Base-by-base conservation (phyloP, 2,113 vertebrate genomes). In the Muntiacus muntjak region DNA sequence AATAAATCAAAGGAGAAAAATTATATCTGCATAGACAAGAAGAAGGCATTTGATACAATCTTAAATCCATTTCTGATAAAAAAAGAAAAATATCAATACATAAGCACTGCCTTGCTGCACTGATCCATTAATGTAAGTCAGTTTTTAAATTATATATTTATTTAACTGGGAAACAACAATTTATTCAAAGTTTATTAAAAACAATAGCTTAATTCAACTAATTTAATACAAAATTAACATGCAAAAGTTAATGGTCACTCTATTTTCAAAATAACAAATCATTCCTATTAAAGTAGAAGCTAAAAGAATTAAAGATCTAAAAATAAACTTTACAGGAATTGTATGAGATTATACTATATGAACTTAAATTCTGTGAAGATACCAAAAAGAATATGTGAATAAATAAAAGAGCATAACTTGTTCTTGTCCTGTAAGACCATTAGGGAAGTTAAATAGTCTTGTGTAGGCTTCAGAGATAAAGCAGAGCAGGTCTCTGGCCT, bases 301-400 rank as follows among this genome's bases (percentile, higher is more conserved):
- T 87, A 89, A 87, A 83, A 87, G 47, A 50, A 83, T 47, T 96
- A 55, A 96, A 84, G 74, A 60, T 21, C 5, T 81, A 93, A 17
- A 96, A 87, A 94, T 92, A 93, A 97, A 95, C 11, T 88, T 88
- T 92, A 50, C 2, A 89, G 89, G 14, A 87, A 92, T 25, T 84
- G 2, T 91, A 76, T 26, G 71, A 91, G 19, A 83, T 47, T 89
- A 33, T 94, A 95, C 26, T 79, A 87, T 62, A 60, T 57, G 30
- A 91, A 84, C 8, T 71, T 84, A 62, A 89, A 95, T 81, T 89
- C 23, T 86, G 2, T 94, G 19, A 85, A 45, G 9, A 17, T 58
- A 85, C 25, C 9, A 86, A 50, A 95, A 50, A 74, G 11, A 86
- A 84, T 16, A 74, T 91, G 13, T 45, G n/a, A 93, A 85, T 62